A percentile compares a stretch with the other conserved stretches of the same genome.
Evolutionary conservation across 2,113 vertebrate genomes (phyloP).

Genomic region (Brachyhypopomus gauderio): DNA sequence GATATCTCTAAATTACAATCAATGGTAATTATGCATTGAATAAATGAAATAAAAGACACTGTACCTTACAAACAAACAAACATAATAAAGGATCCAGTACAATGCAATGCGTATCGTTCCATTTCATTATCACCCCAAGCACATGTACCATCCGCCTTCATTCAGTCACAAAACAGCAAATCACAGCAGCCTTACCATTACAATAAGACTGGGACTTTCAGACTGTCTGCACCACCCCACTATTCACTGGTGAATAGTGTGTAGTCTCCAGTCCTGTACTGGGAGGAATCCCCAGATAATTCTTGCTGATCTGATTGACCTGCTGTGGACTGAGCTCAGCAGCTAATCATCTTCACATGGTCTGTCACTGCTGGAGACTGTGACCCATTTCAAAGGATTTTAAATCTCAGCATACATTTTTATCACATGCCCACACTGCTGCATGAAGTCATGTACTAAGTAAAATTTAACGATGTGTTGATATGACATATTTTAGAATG

Average conservation of each 20-base stretch:
- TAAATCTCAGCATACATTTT: constrained; percentile 47
- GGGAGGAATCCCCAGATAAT: background rate
- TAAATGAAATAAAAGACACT: no score
- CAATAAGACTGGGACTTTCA: background rate
- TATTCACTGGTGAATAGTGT: background rate
- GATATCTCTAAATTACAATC: no score
- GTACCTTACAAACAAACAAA: no score
- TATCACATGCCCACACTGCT: constrained; percentile 49
- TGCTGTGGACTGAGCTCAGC: constrained; percentile 71
- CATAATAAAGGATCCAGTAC: no score
- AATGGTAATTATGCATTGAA: no score
- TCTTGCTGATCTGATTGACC: constrained; percentile 58
- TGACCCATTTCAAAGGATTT: constrained; percentile 77
- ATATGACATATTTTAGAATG: no score
- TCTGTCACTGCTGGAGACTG: constrained; percentile 65
- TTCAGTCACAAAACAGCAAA: no score
- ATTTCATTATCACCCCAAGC: background rate
- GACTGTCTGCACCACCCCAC: background rate
- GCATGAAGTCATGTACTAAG: no score
- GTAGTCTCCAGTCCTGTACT: constrained; percentile 21
- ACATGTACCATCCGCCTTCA: no score
- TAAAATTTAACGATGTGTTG: no score
- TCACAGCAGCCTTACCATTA: background rate
- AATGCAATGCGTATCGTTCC: background rate
- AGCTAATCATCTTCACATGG: constrained; percentile 67